Conservation (phyloP, 2,888 invertebrate species). For the Pseudococcus longispinus region DNA sequence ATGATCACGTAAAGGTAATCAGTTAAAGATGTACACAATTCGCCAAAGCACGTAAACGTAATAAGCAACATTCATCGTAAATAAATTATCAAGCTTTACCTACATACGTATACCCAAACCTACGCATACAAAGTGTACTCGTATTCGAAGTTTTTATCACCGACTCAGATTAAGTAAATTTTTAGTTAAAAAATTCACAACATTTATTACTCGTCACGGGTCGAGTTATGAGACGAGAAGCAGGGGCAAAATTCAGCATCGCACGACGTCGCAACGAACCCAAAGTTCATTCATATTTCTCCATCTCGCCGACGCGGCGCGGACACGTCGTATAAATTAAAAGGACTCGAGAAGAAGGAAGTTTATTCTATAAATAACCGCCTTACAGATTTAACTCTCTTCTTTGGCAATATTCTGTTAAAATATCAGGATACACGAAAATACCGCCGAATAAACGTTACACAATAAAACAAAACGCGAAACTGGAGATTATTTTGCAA, state of each 20-base stretch:
- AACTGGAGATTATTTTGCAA: conserved; percentile 48
- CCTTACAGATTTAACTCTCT: conserved; percentile 28
- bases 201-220: neutral
- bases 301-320: neutral
- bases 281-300: conserved; percentile 45
- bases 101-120: neutral
- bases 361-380: conserved; percentile 45
- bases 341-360: conserved; percentile 43
- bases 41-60: conserved; percentile 38
- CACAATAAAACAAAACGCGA: conserved; percentile 48
- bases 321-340: conserved; percentile 45
- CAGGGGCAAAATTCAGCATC: neutral
- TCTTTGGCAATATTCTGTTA: conserved; percentile 34
- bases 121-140: neutral
- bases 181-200: conserved; percentile 2
- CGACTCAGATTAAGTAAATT: neutral
- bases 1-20: conserved; percentile 26
- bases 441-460: conserved; percentile 31
- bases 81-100: conserved; percentile 25
- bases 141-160: neutral
- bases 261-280: neutral
- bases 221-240: neutral
- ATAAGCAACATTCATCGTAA: conserved; percentile 40
- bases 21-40: conserved; percentile 31
- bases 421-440: conserved; percentile 14